phyloP scores from a whole-genome alignment of 1,140 invertebrate genomes.

The Wiebesia pumilae region DNA sequence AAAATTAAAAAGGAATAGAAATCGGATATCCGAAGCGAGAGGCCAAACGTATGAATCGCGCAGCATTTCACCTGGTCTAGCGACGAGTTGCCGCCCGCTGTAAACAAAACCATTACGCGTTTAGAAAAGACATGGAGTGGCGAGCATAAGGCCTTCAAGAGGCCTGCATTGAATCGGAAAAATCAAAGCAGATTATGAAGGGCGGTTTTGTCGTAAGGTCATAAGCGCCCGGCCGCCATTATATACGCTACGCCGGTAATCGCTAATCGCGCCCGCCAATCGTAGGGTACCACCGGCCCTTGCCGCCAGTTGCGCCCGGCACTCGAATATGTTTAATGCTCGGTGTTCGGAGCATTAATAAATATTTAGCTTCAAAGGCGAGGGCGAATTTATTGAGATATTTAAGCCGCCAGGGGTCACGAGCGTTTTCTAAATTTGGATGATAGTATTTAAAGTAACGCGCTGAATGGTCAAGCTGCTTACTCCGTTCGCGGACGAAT shows the following conservation, averaged over 20 bases:
- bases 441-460: slow-evolving; percentile 28
- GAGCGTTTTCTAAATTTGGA: slow-evolving; percentile 36
- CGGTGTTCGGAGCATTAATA: background rate
- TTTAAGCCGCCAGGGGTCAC: background rate
- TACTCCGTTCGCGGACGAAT: background rate
- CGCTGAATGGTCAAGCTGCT: slow-evolving; percentile 6
- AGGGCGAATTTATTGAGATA: slow-evolving; percentile 13
- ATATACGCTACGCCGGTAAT: slow-evolving; percentile 51
- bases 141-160: background rate
- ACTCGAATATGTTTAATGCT: background rate
- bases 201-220: slow-evolving; percentile 46
- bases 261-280: slow-evolving; percentile 29
- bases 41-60: background rate
- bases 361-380: background rate
- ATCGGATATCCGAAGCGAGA: background rate
- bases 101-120: slow-evolving; percentile 73
- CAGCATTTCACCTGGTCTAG: slow-evolving; percentile 65
- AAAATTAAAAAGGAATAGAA: background rate
- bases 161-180: slow-evolving; percentile 57
- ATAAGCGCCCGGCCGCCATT: slow-evolving; percentile 24
- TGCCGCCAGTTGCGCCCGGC: background rate
- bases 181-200: slow-evolving; percentile 66
- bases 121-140: background rate
- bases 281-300: background rate
- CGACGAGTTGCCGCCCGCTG: slow-evolving; percentile 31